Conservation (phyloP, 2,888 invertebrate species). For the Bembecia ichneumoniformis region DNA sequence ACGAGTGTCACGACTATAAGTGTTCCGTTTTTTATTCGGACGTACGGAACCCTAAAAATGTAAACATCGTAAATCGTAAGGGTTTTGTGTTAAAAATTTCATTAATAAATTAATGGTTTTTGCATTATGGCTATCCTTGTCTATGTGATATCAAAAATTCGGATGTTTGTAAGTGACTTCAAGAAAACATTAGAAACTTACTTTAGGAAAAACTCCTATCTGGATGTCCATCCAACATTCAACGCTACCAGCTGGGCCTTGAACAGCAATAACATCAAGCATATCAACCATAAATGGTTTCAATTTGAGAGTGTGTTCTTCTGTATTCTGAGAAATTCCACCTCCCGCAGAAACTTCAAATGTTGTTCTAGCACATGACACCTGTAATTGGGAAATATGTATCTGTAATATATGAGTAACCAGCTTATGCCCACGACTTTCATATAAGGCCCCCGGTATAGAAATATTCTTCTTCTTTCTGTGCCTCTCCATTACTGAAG, state of each 20-base stretch:
- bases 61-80: too few relatives aligned
- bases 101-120: neutral
- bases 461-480: too few relatives aligned
- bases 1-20: too few relatives aligned
- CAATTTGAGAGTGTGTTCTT: conserved; percentile 54
- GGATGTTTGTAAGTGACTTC: too few relatives aligned
- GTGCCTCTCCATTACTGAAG: too few relatives aligned
- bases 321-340: conserved; percentile 20
- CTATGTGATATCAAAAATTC: conserved; percentile 2
- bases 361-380: conserved; percentile 55
- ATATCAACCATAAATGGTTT: conserved; percentile 79
- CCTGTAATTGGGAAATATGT: conserved; percentile 25
- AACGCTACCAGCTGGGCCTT: conserved; percentile 75
- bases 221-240: conserved; percentile 87
- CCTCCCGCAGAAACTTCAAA: conserved; percentile 47
- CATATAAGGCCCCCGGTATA: too few relatives aligned
- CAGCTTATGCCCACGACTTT: too few relatives aligned
- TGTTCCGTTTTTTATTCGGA: too few relatives aligned
- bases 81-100: neutral
- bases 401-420: too few relatives aligned
- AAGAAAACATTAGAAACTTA: conserved; percentile 27
- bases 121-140: neutral
- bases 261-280: conserved; percentile 78
- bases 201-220: conserved; percentile 78
- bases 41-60: too few relatives aligned